phyloP scores from a whole-genome alignment of 2,797 vertebrate species.

The Peromyscus eremicus region DNA sequence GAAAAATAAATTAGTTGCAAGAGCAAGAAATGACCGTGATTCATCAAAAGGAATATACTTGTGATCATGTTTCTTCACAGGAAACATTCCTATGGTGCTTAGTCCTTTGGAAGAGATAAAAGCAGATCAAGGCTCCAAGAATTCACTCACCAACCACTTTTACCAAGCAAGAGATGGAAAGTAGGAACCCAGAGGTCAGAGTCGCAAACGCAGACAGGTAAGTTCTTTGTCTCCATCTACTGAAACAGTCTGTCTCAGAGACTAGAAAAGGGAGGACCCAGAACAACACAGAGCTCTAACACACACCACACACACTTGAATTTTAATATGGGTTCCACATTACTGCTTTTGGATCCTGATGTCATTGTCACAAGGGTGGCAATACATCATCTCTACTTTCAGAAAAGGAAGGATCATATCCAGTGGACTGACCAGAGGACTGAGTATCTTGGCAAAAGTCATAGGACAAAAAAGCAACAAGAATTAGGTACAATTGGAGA shows the following conservation, averaged over 20 bases:
- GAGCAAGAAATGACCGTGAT: neutral
- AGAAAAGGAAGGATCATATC: neutral
- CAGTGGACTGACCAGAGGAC: neutral
- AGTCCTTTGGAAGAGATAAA: neutral
- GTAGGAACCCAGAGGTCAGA: neutral
- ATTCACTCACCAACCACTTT: neutral
- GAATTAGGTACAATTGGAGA: neutral
- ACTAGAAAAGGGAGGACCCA: neutral
- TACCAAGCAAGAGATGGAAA: neutral
- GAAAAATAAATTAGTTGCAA: neutral
- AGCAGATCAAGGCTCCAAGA: neutral
- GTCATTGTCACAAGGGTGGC: neutral
- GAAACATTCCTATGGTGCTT: neutral
- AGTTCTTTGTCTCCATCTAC: neutral
- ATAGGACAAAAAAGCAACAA: neutral
- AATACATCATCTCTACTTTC: neutral
- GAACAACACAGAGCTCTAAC: neutral
- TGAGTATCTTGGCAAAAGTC: neutral
- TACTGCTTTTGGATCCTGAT: neutral
- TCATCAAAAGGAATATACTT: neutral
- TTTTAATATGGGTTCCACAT: neutral
- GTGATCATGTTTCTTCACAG: neutral
- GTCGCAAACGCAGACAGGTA: neutral
- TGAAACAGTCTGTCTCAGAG: neutral
- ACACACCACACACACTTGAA: neutral